Evolutionary conservation across 2,113 vertebrate genomes (phyloP), one percentile per base, ranked within the genome.

Genomic region (Eulemur macaco): DNA sequence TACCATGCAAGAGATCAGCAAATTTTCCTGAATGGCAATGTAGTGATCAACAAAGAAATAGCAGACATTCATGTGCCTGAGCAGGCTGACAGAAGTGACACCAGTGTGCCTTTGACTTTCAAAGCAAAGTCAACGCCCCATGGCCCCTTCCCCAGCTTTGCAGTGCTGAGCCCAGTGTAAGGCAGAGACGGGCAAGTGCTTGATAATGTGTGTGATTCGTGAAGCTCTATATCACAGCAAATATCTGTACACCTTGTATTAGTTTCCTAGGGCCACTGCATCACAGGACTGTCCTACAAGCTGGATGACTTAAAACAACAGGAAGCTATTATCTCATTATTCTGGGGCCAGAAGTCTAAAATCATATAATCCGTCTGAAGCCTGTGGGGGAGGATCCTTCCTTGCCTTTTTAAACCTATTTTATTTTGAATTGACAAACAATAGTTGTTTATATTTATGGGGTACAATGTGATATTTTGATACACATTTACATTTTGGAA

Each of bases 191-290:
- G 52, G 39, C 25, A 74, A 58, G 31, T n/a, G 25, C n/a, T 47
- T 47, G 29, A 56, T 20, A 50, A 85, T 52, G 56, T 74, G 63
- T 74, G 69, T 92, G 54, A 29, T 96, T 64, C 15, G 37, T 91
- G 89, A n/a, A 96, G 77, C 97, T 96, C 52, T 93, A 97, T 97
- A 97, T 96, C 27, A 94, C 39, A 60, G 56, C 9, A 85, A 56
- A 63, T 66, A n/a, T n/a, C 42, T 74, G 27, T 64, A 31, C 13
- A 69, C 64, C 10, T 88, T 86, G 4, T 87, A 3, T 29, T 56
- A 34, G 34, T 52, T 86, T 76, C 71, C 42, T 37, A 76, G 6
- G 80, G 60, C 5, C 13, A 15, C 34, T 17, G 5, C 37, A 64
- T 42, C 34, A 21, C 69, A 71, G 29, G 37, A 12, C 39, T 54